Evolutionary conservation across 2,888 invertebrate genomes (phyloP), one percentile per base, ranked within the genome.

Genomic region (Poecilus cupreus): DNA sequence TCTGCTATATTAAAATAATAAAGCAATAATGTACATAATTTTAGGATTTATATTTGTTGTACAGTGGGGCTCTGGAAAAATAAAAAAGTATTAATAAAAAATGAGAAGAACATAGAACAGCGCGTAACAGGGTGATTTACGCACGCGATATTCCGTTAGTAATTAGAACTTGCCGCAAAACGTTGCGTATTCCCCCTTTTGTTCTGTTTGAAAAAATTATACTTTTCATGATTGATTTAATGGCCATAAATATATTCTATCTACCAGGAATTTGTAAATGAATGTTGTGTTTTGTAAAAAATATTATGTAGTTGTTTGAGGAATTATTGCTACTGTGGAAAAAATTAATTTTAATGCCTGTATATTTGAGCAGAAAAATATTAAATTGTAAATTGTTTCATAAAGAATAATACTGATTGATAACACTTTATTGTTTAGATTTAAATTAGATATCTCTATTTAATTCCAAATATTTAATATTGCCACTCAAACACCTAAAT

Each of bases 131-230:
- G n/a, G 74, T 76, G 54, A 76, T 76, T 76, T 76, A 76, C 54
- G 37, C 18, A 1, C 26, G 10, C n/a, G 54, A 26, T 54, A 57
- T 76, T 76, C 32, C 51, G 74, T 74, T 74, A 46, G 76, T 76
- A 76, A 76, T 76, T 76, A 54, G 76, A 76, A 54, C 18, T 32
- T 32, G 1, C 76, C 76, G 22, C 54, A 76, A 57, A 76, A 76
- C 76, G 76, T 20, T 76, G 54, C 57, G 37, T 54, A 18, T 74
- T 24, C 11, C 10, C 26, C 54, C n/a, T 22, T 8, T 5, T n/a
- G 22, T 76, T 26, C 26, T 76, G 54, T 76, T 37, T 16, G 18
- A 54, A 76, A 76, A 76, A 76, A 26, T 32, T 54, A 37, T 57
- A 13, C 1, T 8, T 16, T 57, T 32, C 57, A 37, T 32, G 49